These are phyloP conservation scores for Drosophila planitibia DNA, from an alignment of 2,888 invertebrate species.

Conservation along the genomic window DNA sequence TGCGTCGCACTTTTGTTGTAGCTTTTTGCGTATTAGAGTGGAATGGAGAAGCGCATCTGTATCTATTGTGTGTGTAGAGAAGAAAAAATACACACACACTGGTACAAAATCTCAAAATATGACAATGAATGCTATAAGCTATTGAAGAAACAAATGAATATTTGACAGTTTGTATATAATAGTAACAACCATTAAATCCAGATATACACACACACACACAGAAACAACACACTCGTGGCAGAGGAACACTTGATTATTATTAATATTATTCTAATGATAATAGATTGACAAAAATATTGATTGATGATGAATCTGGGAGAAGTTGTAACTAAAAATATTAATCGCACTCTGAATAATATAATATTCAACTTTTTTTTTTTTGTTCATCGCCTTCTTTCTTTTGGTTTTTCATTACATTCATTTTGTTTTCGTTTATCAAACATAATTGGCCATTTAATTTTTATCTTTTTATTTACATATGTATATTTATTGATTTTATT, in stretches of 20 bases:
- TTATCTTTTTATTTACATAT: slow-evolving; percentile 29
- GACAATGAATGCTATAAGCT: not conserved
- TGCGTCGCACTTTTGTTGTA: slow-evolving; percentile 60
- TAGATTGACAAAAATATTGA: slow-evolving; percentile 41
- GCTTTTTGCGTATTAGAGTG: slow-evolving; percentile 56
- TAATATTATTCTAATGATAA: slow-evolving; percentile 38
- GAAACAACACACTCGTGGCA: slow-evolving; percentile 45
- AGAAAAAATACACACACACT: slow-evolving; percentile 7
- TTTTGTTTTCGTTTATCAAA: slow-evolving; percentile 40
- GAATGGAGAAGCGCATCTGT: slow-evolving; percentile 20
- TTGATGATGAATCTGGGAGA: slow-evolving; percentile 31
- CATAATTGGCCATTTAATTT: slow-evolving; percentile 57
- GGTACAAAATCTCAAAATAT: not conserved
- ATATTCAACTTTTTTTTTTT: slow-evolving; percentile 38
- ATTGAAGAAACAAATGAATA: not conserved
- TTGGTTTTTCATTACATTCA: slow-evolving; percentile 43
- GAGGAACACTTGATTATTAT: slow-evolving; percentile 37
- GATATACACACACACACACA: not conserved
- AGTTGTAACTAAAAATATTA: slow-evolving; percentile 78
- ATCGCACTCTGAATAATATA: slow-evolving; percentile 70
- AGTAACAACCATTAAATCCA: not conserved
- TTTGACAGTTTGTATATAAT: not conserved
- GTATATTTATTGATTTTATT: slow-evolving; percentile 19
- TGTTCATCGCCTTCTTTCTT: slow-evolving; percentile 42
- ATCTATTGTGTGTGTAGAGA: slow-evolving; percentile 12